Evolutionary conservation across 2,113 vertebrate genomes (phyloP), one percentile per base, ranked within the genome.

Genomic region (Chinchilla lanigera): DNA sequence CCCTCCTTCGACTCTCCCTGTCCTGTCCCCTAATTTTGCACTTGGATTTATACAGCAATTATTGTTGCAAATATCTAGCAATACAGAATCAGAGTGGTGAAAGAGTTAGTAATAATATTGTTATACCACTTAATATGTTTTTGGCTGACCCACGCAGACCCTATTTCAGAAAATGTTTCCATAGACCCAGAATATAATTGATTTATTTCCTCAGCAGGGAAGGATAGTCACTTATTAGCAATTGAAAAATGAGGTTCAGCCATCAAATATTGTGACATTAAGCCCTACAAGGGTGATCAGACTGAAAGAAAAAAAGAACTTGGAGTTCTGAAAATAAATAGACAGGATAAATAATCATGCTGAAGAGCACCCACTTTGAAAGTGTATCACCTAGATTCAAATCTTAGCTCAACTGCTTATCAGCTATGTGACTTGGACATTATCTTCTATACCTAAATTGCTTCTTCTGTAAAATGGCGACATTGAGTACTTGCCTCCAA

Each of bases 101-200:
- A 96, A 89, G 58, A 93, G 60, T 93, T 84, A 44, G 88, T 95
- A 93, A 97, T 96, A 91, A 96, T 94, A 94, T 81, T 93, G 86
- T 89, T 94, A 96, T 86, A 96, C 50, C 30, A 65, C 86, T 97
- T 97, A 97, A 96, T 93, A 95, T 91, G 71, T 91, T 97, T 89
- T 96, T 96, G 95, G 93, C 96, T 97, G 90, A 96, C 89, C 94
- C 94, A 47, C 71, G 11, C 41, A 77, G 73, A 94, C 91, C 83
- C 96, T 92, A 96, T 97, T 95, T 97, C 97, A 97, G 93, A 97
- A 97, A 98, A 97, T 85, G 85, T 86, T 96, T 91, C 83, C 69
- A 50, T n/a, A 95, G 61, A 69, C 75, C 58, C 63, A 84, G 93
- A 96, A 97, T 85, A 90, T 96, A 97, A 95, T 93, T 97, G 87